Percentiles rank a stretch among this genome's conserved stretches.
Conservation (phyloP, 2,797 vertebrate species). For the Hydrophis major region DNA sequence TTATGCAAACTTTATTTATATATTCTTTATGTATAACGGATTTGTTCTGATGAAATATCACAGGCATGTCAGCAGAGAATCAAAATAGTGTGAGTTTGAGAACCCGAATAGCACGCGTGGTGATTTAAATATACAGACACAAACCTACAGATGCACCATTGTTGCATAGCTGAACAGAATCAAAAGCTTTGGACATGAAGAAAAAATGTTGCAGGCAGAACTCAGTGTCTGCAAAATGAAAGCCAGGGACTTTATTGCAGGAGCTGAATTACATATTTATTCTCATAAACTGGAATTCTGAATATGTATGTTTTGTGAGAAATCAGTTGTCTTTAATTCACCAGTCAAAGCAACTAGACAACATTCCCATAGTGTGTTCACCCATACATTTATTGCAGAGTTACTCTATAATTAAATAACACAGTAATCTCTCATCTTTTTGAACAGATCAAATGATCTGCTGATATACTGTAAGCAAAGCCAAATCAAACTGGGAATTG, state of each 20-base stretch:
- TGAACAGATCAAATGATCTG: slow-evolving; percentile 43
- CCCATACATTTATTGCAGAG: slow-evolving; percentile 13
- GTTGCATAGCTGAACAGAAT: not conserved
- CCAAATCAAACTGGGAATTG: slow-evolving; percentile 43
- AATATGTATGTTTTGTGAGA: not conserved
- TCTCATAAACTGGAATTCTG: not conserved
- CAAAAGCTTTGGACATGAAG: not conserved
- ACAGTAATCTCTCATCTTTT: slow-evolving; percentile 48
- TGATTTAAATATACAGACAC: not conserved
- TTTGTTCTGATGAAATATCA: not conserved
- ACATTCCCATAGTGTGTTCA: not conserved
- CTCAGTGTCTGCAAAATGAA: not conserved
- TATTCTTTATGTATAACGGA: not conserved
- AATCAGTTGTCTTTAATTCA: not conserved
- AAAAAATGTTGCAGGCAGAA: not conserved
- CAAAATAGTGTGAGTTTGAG: not conserved
- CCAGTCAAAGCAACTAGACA: not conserved
- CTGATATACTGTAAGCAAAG: slow-evolving; percentile 41
- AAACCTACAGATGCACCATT: not conserved
- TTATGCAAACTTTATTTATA: not conserved
- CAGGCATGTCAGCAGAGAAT: not conserved
- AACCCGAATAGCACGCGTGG: not conserved
- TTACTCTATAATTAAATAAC: slow-evolving; percentile 49
- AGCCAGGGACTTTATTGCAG: not conserved
- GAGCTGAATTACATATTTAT: not conserved